Evolutionary conservation across 2,797 vertebrate genomes (phyloP).

Genomic region (Iguana delicatissima): DNA sequence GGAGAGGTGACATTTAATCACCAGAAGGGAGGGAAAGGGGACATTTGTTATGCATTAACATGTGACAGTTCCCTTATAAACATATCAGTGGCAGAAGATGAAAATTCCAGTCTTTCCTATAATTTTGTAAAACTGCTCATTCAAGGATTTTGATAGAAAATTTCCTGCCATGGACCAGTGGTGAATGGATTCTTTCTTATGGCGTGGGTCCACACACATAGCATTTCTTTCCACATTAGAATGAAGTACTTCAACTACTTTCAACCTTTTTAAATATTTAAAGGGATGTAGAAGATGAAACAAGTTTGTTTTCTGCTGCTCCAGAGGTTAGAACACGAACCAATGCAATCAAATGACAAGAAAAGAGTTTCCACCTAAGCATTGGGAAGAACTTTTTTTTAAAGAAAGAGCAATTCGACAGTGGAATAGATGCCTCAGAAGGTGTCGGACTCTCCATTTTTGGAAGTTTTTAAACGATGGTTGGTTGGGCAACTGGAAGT

Average conservation of each 20-base stretch:
- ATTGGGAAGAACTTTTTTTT: too few relatives aligned
- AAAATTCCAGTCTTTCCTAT: slow-evolving; percentile 57
- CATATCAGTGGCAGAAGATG: slow-evolving; percentile 54
- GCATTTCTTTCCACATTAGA: slow-evolving; percentile 40
- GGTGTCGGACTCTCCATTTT: too few relatives aligned
- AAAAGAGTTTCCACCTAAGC: too few relatives aligned
- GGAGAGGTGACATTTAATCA: slow-evolving; percentile 66
- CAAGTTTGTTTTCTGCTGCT: too few relatives aligned
- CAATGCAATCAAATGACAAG: too few relatives aligned
- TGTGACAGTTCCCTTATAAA: slow-evolving; percentile 70
- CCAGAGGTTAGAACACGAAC: too few relatives aligned
- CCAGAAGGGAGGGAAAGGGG: slow-evolving; percentile 30
- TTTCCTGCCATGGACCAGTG: slow-evolving; percentile 40
- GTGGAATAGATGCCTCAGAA: too few relatives aligned
- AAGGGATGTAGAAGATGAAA: background rate
- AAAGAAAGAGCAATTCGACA: too few relatives aligned
- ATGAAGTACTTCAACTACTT: background rate
- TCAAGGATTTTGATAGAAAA: slow-evolving; percentile 58
- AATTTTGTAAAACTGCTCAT: slow-evolving; percentile 56
- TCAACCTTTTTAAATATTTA: background rate
- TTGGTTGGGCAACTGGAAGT: too few relatives aligned
- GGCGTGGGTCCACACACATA: slow-evolving; percentile 54
- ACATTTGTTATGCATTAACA: slow-evolving; percentile 69
- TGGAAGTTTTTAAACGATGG: too few relatives aligned
- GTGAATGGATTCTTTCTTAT: slow-evolving; percentile 54